phyloP scores from a whole-genome alignment of 2,888 invertebrate species.

The Trilocha varians region DNA sequence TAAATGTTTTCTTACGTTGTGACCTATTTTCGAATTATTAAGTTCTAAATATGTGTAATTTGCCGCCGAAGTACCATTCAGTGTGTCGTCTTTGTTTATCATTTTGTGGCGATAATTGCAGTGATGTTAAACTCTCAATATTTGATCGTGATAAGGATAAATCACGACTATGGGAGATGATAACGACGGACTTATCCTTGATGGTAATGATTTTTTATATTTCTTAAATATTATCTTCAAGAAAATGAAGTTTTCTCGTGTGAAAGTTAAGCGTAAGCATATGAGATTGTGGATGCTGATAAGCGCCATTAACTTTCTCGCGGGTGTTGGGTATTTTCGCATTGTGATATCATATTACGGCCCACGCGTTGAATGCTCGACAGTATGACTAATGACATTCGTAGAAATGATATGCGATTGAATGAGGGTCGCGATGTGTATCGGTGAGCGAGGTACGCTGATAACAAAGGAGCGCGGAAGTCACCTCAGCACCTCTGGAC shows the following conservation, averaged over 20 bases:
- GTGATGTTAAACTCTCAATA: conserved; percentile 84
- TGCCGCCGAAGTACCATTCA: conserved; percentile 94
- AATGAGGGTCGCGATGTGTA: conserved; percentile 50
- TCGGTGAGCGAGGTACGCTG: conserved; percentile 43
- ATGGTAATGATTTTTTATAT: conserved; percentile 74
- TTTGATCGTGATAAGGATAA: conserved; percentile 83
- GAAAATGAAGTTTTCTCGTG: conserved; percentile 61
- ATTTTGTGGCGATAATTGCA: conserved; percentile 78
- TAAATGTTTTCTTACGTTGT: conserved; percentile 71
- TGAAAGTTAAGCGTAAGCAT: conserved; percentile 71
- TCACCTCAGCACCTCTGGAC: conserved; percentile 20
- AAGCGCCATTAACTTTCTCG: conserved; percentile 76
- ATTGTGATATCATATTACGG: conserved; percentile 75
- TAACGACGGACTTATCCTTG: conserved; percentile 86
- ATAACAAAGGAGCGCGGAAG: conserved; percentile 65
- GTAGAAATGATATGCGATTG: conserved; percentile 66
- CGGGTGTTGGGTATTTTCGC: conserved; percentile 75
- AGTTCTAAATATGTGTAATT: conserved; percentile 88
- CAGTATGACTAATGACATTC: conserved; percentile 72
- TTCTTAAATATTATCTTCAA: conserved; percentile 28
- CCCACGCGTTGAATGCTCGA: conserved; percentile 69
- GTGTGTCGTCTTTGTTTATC: conserved; percentile 95
- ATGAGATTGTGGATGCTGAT: conserved; percentile 73
- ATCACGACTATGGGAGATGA: conserved; percentile 79
- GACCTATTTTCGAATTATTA: conserved; percentile 64